A percentile compares a stretch with the other conserved stretches of the same genome.
phyloP scores from a whole-genome alignment of 1,140 invertebrate genomes.

The honey bee (Apis mellifera) region DNA sequence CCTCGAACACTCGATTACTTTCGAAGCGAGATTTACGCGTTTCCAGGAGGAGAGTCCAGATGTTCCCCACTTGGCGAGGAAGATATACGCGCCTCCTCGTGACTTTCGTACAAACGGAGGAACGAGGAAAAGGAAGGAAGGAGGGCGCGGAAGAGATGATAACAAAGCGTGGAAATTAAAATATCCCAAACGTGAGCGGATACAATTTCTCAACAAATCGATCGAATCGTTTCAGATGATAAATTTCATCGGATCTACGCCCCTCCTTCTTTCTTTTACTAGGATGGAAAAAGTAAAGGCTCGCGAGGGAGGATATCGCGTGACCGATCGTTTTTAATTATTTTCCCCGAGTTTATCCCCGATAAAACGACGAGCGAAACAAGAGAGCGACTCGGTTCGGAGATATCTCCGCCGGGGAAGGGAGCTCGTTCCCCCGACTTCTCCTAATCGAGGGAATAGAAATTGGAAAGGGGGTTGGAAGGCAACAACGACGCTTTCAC shows the following conservation, averaged over 20 bases:
- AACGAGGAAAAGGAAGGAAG: too few relatives aligned
- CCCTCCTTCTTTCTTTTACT: too few relatives aligned
- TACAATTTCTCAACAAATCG: too few relatives aligned
- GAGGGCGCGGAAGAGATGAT: too few relatives aligned
- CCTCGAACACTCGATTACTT: slow-evolving; percentile 9
- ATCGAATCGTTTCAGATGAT: too few relatives aligned
- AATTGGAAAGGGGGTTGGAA: slow-evolving; percentile 52
- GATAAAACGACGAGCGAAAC: slow-evolving; percentile 16
- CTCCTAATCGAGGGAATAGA: slow-evolving; percentile 45
- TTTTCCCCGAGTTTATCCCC: too few relatives aligned
- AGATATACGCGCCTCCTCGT: neutral
- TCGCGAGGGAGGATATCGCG: too few relatives aligned
- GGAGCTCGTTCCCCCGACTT: neutral
- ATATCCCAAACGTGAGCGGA: too few relatives aligned
- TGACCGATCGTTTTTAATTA: slow-evolving; percentile 25
- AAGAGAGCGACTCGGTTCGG: neutral
- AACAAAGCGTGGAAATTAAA: too few relatives aligned
- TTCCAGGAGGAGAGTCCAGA: neutral
- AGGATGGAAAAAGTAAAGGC: neutral
- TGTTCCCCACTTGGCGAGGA: neutral
- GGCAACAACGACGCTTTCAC: slow-evolving; percentile 35
- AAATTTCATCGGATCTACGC: too few relatives aligned
- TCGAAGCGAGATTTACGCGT: neutral
- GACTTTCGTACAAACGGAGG: neutral
- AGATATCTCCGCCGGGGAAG: neutral